These are phyloP conservation scores for Rhizoglyphus robini DNA, from an alignment of 1,140 invertebrate species.

Conservation along the genomic window DNA sequence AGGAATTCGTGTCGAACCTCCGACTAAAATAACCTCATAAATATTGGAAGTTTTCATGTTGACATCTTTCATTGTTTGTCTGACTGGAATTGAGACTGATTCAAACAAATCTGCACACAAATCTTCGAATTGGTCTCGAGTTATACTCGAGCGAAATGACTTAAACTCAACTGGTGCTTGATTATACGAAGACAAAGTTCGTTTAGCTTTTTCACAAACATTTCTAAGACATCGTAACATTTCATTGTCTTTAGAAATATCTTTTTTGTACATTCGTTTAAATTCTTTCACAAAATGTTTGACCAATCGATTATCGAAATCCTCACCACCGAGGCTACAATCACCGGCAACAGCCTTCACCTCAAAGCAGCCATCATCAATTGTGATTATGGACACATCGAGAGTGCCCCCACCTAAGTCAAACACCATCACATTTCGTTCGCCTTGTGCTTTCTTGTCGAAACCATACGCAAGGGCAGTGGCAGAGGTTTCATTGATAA, in stretches of 20 bases:
- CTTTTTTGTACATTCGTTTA: slow-evolving; percentile 98
- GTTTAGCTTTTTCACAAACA: slow-evolving; percentile 95
- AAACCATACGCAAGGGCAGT: slow-evolving; percentile 68
- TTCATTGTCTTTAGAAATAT: slow-evolving; percentile 81
- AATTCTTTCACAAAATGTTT: slow-evolving; percentile 95
- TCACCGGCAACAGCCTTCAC: slow-evolving; percentile 71
- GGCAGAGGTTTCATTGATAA: slow-evolving; percentile 63
- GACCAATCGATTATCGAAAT: slow-evolving; percentile 91
- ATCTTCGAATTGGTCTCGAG: slow-evolving; percentile 84
- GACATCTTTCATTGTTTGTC: slow-evolving; percentile 33
- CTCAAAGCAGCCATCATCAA: slow-evolving; percentile 85
- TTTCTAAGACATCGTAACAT: slow-evolving; percentile 89
- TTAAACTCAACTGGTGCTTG: slow-evolving; percentile 88
- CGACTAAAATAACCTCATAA: slow-evolving; percentile 90
- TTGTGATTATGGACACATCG: slow-evolving; percentile 86
- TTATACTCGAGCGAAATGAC: slow-evolving; percentile 90
- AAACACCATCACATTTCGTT: slow-evolving; percentile 49
- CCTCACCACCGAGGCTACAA: slow-evolving; percentile 94
- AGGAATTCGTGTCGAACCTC: slow-evolving; percentile 95
- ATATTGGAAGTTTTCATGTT: slow-evolving; percentile 43
- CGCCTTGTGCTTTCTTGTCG: slow-evolving; percentile 48
- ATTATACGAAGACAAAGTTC: slow-evolving; percentile 88
- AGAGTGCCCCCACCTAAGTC: slow-evolving; percentile 96
- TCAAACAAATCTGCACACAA: slow-evolving; percentile 72
- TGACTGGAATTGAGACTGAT: slow-evolving; percentile 32